Evolutionary conservation across 2,113 vertebrate species (phyloP), one percentile per base, ranked within the genome.

Genomic region (Circaetus cinerascens): DNA sequence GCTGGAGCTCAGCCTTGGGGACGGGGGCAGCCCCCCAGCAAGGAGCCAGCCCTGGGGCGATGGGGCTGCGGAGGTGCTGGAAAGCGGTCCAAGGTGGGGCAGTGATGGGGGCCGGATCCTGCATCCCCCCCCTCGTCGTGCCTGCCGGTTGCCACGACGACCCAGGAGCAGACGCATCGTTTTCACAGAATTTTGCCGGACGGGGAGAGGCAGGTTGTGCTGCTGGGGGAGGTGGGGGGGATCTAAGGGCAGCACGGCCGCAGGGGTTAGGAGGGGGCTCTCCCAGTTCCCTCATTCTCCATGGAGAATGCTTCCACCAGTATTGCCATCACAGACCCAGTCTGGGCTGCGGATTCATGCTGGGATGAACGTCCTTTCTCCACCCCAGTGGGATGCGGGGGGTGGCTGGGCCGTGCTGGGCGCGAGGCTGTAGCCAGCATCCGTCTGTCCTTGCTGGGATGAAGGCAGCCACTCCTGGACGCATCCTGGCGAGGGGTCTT

Each of bases 111-210:
- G 29, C 89, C 27, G 0, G 57, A 81, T 45, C 60, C 90, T 41
- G 38, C 88, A 66, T 38, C 68, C 48, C 29, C 38, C 56, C 60
- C 48, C 87, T 34, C 12, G n/a, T 57, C 13, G 5, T 0, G 53
- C 91, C 71, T 76, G 67, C 55, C 0, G 15, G 96, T 97, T 97
- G 90, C 95, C 92, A 95, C 60, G 64, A 94, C 71, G 95, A 97
- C 93, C 88, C 0, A 0, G 45, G 80, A 96, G 68, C 69, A 88
- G 63, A 76, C 97, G 73, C 90, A 86, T 92, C 62, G 1, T 83
- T 95, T 66, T 6, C 7, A 89, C 20, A 22, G 66, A 68, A 81
- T 95, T 87, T 62, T 84, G 55, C 79, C 0, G 2, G 69, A 46
- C 77, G 74, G 64, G 80, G 63, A 92, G 78, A 85, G 21, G 59